Percentiles rank a stretch among this genome's conserved stretches.
phyloP scores from a whole-genome alignment of 2,888 invertebrate genomes.

The Hypena proboscidalis region DNA sequence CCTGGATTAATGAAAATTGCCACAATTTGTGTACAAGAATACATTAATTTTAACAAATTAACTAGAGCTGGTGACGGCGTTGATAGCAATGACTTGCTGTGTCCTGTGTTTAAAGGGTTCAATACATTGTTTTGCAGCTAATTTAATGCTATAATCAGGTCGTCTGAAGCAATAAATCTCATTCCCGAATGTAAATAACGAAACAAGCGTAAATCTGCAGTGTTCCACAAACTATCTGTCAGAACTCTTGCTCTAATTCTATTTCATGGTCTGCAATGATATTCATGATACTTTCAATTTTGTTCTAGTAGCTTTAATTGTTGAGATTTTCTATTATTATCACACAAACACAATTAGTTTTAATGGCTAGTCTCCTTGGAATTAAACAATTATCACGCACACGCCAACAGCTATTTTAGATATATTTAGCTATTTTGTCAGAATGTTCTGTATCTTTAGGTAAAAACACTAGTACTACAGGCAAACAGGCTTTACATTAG shows the following conservation, averaged over 20 bases:
- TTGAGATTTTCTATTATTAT: too few species aligned
- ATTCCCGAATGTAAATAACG: constrained; percentile 1
- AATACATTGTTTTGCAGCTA: constrained; percentile 1
- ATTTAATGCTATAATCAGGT: neutral
- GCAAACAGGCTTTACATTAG: too few species aligned
- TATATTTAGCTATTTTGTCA: neutral
- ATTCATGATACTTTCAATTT: too few species aligned
- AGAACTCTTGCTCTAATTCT: too few species aligned
- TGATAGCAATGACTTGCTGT: neutral
- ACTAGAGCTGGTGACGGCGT: constrained; percentile 21
- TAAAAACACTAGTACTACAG: too few species aligned
- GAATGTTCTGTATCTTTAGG: too few species aligned
- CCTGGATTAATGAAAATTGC: constrained; percentile 75
- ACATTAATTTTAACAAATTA: constrained; percentile 47
- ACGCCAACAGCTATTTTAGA: neutral
- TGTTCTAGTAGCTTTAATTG: too few species aligned
- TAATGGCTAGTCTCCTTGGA: neutral
- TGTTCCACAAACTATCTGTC: too few species aligned
- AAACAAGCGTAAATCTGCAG: neutral
- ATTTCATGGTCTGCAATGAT: too few species aligned
- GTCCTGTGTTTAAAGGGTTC: neutral
- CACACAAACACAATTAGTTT: neutral
- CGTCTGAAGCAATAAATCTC: neutral
- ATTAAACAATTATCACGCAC: constrained; percentile 1
- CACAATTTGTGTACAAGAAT: constrained; percentile 46